phyloP scores from a whole-genome alignment of 2,113 vertebrate species.

The Meleagris gallopavo region DNA sequence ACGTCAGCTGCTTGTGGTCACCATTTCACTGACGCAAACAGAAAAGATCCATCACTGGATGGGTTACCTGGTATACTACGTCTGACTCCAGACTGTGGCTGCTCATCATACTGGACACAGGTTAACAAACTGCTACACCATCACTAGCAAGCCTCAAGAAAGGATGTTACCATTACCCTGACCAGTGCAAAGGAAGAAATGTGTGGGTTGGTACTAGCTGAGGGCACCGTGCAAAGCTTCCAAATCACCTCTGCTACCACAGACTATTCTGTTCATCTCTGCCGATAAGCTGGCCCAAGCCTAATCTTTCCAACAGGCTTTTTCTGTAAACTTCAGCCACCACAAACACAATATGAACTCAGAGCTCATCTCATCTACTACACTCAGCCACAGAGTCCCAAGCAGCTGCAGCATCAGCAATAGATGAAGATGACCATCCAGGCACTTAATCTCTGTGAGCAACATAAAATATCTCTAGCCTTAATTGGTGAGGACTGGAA shows the following conservation, averaged over 20 bases:
- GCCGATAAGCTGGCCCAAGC: background rate
- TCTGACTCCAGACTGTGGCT: background rate
- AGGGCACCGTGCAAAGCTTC: background rate
- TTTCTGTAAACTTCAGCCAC: background rate
- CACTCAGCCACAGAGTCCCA: background rate
- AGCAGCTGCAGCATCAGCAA: background rate
- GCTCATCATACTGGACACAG: background rate
- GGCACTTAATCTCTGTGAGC: background rate
- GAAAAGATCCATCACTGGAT: background rate
- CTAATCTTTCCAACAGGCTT: background rate
- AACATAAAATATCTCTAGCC: background rate
- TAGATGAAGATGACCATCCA: background rate
- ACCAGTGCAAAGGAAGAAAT: background rate
- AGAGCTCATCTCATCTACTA: background rate
- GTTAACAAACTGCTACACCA: background rate
- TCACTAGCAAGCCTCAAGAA: fast-evolving
- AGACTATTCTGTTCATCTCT: background rate
- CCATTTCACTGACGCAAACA: background rate
- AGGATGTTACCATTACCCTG: background rate
- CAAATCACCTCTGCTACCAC: background rate
- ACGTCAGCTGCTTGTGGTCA: background rate
- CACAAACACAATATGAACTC: background rate
- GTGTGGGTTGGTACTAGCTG: background rate
- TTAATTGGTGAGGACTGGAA: background rate
- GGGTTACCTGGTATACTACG: fast-evolving